Base-by-base conservation (phyloP, 1,140 invertebrate species). In the Lordiphosa clarofinis region DNA sequence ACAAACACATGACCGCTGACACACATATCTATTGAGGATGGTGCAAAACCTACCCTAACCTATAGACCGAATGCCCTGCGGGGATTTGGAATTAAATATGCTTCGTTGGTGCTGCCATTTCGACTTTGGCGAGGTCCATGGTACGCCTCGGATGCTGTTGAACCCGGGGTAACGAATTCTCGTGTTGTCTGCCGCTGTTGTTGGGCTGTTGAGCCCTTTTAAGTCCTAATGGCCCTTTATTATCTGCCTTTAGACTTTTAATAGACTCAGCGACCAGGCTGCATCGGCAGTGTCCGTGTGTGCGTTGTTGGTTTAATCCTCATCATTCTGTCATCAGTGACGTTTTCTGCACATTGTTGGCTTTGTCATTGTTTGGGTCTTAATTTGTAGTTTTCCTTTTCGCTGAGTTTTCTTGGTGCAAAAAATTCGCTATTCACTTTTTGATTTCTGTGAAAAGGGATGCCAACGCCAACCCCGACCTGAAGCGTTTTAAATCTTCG, bases 241-340 rank as follows among this genome's bases (percentile, higher is more conserved):
- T 87, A 87, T 87, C 84, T 87, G 84, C 84, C 84, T 87, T 87
- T 87, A 87, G 84, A 87, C 84, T 87, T 87, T 87, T 87, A 87
- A 87, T 87, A 87, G 84, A 87, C 84, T 87, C 84, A 67, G 73
- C 65, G 71, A 67, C 69, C 73, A 73, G 73, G 62, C 24, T 44
- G 42, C 46, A 42, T 50, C 13, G 36, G 28, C 38, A 15, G 31
- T 53, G 38, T 59, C 37, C 56, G 36, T 56, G 21, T 63, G 42
- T 50, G 40, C 43, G 36, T 59, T 56, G 58, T 68, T 82, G 84
- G 59, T 63, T 74, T 87, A 87, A 87, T 87, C 84, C 84, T 87
- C 74, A 87, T 81, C 84, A 87, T 87, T 84, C 84, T 87, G 86
- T 87, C 84, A 79, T 86, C 84, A 87, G 71, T 87, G 84, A 87